A percentile compares a stretch with the other conserved stretches of the same genome.
These are phyloP conservation scores for Antennarius maculatus DNA, from an alignment of 2,797 vertebrate genomes.

Conservation along the genomic window DNA sequence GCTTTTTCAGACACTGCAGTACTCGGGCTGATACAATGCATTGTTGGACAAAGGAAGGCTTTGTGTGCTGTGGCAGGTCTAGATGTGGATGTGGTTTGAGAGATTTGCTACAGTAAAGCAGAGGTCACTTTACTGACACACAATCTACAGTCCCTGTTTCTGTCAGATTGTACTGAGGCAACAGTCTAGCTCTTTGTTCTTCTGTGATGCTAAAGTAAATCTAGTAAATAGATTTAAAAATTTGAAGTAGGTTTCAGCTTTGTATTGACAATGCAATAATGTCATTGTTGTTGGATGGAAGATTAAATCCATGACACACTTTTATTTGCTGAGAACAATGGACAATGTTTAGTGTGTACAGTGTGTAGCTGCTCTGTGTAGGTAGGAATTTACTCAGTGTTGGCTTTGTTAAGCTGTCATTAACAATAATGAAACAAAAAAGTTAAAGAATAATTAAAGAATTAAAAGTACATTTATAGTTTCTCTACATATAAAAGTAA, in stretches of 20 bases:
- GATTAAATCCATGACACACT: slow-evolving; percentile 63
- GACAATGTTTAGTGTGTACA: slow-evolving; percentile 30
- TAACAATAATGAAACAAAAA: background rate
- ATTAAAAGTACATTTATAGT: too few relatives aligned
- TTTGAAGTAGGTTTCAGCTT: slow-evolving; percentile 56
- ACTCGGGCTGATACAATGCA: slow-evolving; percentile 49
- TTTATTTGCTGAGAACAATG: slow-evolving; percentile 41
- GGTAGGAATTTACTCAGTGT: slow-evolving; percentile 52
- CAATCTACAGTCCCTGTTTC: slow-evolving; percentile 28
- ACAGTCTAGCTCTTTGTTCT: slow-evolving; percentile 51
- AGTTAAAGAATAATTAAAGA: background rate
- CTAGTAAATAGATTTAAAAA: slow-evolving; percentile 52
- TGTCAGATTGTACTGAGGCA: slow-evolving; percentile 38
- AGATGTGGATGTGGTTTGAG: slow-evolving; percentile 40
- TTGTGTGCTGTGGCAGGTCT: slow-evolving; percentile 54
- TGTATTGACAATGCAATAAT: slow-evolving; percentile 58
- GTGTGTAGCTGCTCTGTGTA: slow-evolving; percentile 41
- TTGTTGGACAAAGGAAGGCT: slow-evolving; percentile 59
- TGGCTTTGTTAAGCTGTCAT: slow-evolving; percentile 45
- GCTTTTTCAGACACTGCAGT: slow-evolving; percentile 35
- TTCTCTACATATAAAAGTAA: too few relatives aligned
- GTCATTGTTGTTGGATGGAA: slow-evolving; percentile 71
- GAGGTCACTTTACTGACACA: slow-evolving; percentile 59
- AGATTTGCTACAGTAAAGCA: slow-evolving; percentile 46
- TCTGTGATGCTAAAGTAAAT: slow-evolving; percentile 56